These are phyloP conservation scores for Philereme transversata DNA, from an alignment of 2,888 invertebrate genomes.

Conservation along the genomic window DNA sequence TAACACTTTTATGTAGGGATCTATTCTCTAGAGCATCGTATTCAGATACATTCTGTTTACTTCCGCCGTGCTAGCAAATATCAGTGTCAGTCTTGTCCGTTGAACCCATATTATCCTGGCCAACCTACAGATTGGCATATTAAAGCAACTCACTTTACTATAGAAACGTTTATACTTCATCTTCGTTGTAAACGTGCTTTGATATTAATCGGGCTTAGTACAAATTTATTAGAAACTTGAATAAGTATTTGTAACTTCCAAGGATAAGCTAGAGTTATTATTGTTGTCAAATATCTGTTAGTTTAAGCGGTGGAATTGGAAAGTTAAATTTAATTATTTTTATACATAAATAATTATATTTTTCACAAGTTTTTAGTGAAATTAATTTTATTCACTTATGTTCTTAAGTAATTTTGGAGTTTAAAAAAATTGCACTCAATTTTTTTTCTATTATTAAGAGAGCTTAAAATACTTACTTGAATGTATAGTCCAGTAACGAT, in stretches of 20 bases:
- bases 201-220: conserved; percentile 18
- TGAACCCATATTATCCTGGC: conserved; percentile 42
- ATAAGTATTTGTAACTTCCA: conserved; percentile 23
- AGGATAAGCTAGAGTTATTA: conserved; percentile 9
- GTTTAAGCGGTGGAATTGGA: no score
- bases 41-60: not conserved
- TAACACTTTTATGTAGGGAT: no score
- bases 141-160: conserved; percentile 14
- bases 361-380: no score
- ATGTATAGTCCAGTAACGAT: conserved; percentile 64
- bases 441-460: conserved; percentile 8
- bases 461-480: conserved; percentile 66
- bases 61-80: not conserved
- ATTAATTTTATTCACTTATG: not conserved
- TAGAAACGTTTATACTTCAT: conserved; percentile 9
- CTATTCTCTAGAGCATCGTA: no score
- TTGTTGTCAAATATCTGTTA: not conserved
- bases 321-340: no score
- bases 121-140: conserved; percentile 49
- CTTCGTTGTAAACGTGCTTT: conserved; percentile 15
- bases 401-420: not conserved
- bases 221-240: conserved; percentile 26
- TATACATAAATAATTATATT: no score
- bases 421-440: not conserved
- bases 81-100: conserved; percentile 34